Base-by-base conservation (phyloP, 1,140 invertebrate species). In the Helicoverpa armigera region DNA sequence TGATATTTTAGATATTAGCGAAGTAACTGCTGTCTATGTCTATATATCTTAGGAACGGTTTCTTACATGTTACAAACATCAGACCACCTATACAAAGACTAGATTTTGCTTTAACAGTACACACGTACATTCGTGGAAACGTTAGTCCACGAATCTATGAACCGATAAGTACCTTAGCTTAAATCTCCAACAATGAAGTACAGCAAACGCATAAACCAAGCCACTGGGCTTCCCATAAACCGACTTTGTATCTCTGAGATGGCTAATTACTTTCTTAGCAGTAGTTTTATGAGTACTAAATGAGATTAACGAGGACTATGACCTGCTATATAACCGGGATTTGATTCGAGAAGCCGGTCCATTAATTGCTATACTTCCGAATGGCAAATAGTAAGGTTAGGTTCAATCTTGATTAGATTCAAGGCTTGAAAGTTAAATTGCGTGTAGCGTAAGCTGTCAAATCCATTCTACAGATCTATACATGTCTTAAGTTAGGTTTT, bases 271-370 rank as follows among this genome's bases (percentile, higher is more conserved):
- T 65, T 65, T 63, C 31, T 63, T 58, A 74, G 48, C 72, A 74
- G 29, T 53, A 3, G 18, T 18, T 77, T 65, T 77, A 77, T 65
- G 43, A 18, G 48, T 16, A 54, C 74, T 77, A 65, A 76, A 58
- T 50, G 14, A 29, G 13, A 65, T 77, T 65, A 53, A 77, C 18
- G 74, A 35, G 74, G 74, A 7, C 50, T 54, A n/a, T 77, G 60
- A 77, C 60, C 74, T 63, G 60, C 9, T 63, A 4, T 23, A 29
- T 72, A 29, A 53, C 69, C 65, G 43, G 16, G 43, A 69, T 69
- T 50, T 4, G 23, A 48, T n/a, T 65, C 16, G 23, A 48, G n/a
- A 65, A 61, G 23, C 11, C 23, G 23, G 18, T 43, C 35, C 16
- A 14, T 50, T 50, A 13, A 12, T 1, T 69, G 65, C 35, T 69